Evolutionary conservation across 2,113 vertebrate genomes (phyloP).

Genomic region (Hippoglossus stenolepis): DNA sequence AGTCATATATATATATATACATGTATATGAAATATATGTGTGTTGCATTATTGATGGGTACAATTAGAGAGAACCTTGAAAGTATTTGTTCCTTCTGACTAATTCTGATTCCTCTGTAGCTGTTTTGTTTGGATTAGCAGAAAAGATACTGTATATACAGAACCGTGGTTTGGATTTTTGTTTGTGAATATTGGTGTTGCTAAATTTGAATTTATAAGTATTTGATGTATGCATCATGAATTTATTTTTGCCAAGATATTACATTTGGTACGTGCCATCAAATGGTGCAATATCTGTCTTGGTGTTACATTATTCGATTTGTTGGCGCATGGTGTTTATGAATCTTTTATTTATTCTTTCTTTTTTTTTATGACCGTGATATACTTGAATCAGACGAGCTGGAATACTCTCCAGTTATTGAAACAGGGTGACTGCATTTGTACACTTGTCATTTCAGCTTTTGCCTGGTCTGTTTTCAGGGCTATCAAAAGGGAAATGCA

Average conservation of each 20-base stretch:
- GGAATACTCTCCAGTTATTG: slow-evolving; percentile 59
- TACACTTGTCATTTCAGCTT: slow-evolving; percentile 13
- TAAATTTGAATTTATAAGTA: slow-evolving; percentile 47
- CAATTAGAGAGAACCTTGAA: slow-evolving; percentile 33
- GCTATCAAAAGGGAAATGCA: slow-evolving; percentile 7
- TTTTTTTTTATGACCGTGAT: slow-evolving; percentile 39
- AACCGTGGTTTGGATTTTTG: slow-evolving; percentile 42
- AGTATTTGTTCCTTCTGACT: slow-evolving; percentile 49
- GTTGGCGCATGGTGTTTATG: slow-evolving; percentile 38
- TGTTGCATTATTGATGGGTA: slow-evolving; percentile 43
- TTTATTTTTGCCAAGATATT: slow-evolving; percentile 61
- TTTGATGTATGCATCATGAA: slow-evolving; percentile 53
- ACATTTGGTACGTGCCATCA: slow-evolving; percentile 70
- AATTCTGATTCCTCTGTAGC: slow-evolving; percentile 26
- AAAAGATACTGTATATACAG: slow-evolving; percentile 29
- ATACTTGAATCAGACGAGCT: slow-evolving; percentile 79
- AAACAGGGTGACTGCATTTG: slow-evolving; percentile 51
- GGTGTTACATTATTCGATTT: slow-evolving; percentile 33
- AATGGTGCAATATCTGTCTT: slow-evolving; percentile 74
- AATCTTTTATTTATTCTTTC: slow-evolving; percentile 61
- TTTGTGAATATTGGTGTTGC: slow-evolving; percentile 58
- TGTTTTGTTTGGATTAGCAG: slow-evolving; percentile 17
- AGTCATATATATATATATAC: slow-evolving; percentile 34
- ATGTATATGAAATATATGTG: slow-evolving; percentile 18
- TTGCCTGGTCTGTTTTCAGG: slow-evolving; percentile 12